These are phyloP conservation scores for Paratilapia polleni DNA, from an alignment of 2,113 vertebrate genomes.

Conservation along the genomic window DNA sequence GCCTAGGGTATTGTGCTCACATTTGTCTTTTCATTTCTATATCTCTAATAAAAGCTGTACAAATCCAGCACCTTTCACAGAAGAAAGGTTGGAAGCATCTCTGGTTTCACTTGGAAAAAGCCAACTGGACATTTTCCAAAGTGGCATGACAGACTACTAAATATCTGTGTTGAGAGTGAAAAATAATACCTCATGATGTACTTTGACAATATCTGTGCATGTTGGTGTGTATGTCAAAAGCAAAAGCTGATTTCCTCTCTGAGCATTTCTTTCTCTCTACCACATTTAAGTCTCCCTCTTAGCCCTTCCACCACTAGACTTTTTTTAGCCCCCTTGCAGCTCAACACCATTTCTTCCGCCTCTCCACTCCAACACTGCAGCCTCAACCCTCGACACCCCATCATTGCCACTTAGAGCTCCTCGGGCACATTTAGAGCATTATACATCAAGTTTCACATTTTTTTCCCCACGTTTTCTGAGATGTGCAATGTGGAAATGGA, in stretches of 20 bases:
- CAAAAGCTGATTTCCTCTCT: background rate
- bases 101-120: slow-evolving; percentile 5
- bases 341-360: slow-evolving; percentile 15
- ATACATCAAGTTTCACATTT: slow-evolving; percentile 19
- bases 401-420: slow-evolving; percentile 30
- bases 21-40: slow-evolving; percentile 38
- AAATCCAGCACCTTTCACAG: slow-evolving; percentile 4
- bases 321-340: slow-evolving; percentile 25
- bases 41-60: slow-evolving; percentile 18
- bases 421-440: slow-evolving; percentile 20
- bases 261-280: slow-evolving; percentile 2
- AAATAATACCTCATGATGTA: background rate
- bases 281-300: slow-evolving; percentile 31
- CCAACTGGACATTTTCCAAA: background rate
- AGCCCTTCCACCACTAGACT: slow-evolving; percentile 22
- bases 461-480: background rate
- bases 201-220: background rate
- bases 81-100: background rate
- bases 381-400: slow-evolving; percentile 21
- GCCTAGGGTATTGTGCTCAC: slow-evolving; percentile 16
- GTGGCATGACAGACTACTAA: background rate
- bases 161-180: background rate
- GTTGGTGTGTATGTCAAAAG: background rate
- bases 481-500: slow-evolving; percentile 16
- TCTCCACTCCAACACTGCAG: slow-evolving; percentile 26